phyloP scores from a whole-genome alignment of 1,140 invertebrate species.

The Andricus grossulariae region DNA sequence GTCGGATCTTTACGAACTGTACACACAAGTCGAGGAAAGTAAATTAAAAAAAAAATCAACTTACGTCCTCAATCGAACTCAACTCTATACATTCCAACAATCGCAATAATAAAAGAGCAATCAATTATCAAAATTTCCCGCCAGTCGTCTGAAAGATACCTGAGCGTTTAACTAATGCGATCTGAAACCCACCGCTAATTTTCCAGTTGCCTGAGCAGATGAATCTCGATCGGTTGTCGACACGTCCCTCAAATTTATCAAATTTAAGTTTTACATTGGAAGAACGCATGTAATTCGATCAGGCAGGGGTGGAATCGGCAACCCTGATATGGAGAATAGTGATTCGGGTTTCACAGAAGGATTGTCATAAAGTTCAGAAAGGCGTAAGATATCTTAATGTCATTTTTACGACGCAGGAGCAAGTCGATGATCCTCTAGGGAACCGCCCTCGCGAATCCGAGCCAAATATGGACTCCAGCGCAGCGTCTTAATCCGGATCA shows the following conservation, averaged over 20 bases:
- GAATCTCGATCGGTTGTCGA: conserved; percentile 1
- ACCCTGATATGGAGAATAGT: conserved; percentile 37
- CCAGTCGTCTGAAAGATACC: not conserved
- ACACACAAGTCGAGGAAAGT: too few species aligned
- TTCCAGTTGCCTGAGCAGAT: not conserved
- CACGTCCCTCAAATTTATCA: not conserved
- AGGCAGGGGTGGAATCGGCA: not conserved
- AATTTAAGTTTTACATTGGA: not conserved
- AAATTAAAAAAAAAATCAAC: too few species aligned
- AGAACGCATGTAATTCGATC: conserved; percentile 19
- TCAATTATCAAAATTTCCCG: not conserved
- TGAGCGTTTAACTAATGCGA: not conserved
- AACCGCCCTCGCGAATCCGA: conserved; percentile 36
- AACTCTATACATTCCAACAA: too few species aligned
- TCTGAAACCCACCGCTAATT: not conserved
- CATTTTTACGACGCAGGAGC: conserved; percentile 14
- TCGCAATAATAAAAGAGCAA: too few species aligned
- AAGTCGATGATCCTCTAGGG: conserved; percentile 1
- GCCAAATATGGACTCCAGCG: conserved; percentile 55
- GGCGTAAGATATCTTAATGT: conserved; percentile 34
- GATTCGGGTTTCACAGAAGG: not conserved
- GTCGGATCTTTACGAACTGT: not conserved
- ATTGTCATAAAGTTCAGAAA: conserved; percentile 31
- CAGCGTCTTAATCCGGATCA: conserved; percentile 56
- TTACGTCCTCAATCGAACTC: too few species aligned